A percentile compares a stretch with the other conserved stretches of the same genome.
Conservation (phyloP, 2,797 vertebrate species). For the Morelia viridis region DNA sequence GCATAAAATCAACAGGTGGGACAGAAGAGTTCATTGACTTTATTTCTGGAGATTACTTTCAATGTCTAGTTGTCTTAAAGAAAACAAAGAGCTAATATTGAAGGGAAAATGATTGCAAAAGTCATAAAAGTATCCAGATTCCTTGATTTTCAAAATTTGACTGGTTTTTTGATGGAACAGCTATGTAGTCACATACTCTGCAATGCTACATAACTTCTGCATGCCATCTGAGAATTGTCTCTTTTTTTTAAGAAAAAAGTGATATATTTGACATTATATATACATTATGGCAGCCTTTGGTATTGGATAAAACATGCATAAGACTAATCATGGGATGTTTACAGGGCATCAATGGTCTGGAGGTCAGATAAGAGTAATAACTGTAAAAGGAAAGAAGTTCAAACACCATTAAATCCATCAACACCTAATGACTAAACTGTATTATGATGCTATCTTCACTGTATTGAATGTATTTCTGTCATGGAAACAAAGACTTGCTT, state of each 20-base stretch:
- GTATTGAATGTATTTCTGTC: neutral
- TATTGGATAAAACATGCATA: neutral
- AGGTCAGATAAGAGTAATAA: neutral
- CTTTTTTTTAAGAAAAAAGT: no score
- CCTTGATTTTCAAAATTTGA: neutral
- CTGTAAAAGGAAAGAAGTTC: neutral
- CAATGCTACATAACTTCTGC: neutral
- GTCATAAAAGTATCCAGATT: neutral
- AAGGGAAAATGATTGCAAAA: neutral
- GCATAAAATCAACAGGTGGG: neutral
- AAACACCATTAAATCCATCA: neutral
- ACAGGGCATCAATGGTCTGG: neutral
- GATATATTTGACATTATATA: neutral
- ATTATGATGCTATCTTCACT: neutral
- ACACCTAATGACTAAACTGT: neutral
- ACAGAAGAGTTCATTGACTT: slow-evolving; percentile 16
- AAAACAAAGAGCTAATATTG: neutral
- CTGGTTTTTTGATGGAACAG: neutral
- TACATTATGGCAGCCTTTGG: neutral
- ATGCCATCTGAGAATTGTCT: neutral
- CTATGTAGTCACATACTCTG: neutral
- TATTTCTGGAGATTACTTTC: neutral
- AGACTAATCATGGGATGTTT: neutral
- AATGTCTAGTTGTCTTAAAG: neutral
- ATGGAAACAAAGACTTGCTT: neutral